Evolutionary conservation across 2,797 vertebrate genomes (phyloP), one percentile per base, ranked within the genome.

Genomic region (Mallotus villosus): DNA sequence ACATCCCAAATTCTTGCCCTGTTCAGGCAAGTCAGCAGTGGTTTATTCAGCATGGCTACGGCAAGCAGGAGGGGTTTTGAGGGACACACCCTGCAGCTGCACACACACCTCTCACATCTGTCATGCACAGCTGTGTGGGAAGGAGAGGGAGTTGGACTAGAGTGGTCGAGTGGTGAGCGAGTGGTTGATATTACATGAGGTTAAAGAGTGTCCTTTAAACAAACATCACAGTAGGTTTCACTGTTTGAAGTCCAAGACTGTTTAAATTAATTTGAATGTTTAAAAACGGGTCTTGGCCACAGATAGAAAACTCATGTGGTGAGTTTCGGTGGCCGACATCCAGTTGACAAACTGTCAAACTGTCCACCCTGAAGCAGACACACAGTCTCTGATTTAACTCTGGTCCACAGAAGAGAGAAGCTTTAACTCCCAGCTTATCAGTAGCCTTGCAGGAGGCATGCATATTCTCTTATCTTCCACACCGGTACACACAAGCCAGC

Each of bases 1-100:
- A 55, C 76, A 53, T 83, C 63, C 70, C 78, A 81, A 84, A 81
- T 80, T 82, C 84, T 80, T 71, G 80, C 74, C 67, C 5, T 74
- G 81, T 74, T 79, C 61, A 68, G 63, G 66, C 75, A 41, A 75
- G 81, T 73, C 65, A 9, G 49, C 58, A 60, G 63, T 17, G n/a
- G 32, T 11, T 11, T 22, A 67, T 51, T 21, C 80, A 32, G 51
- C 71, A 67, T 77, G 34, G 24, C 70, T 32, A 46, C 19, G 32
- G 63, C 58, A 46, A 78, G 63, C 55, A 60, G 53, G 27, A 27
- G 25, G 16, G 67, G 51, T 68, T 21, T 24, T 14, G 51, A 16
- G 29, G 61, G 71, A 46, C 64, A 55, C 67, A 32, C 67, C 37
- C n/a, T 61, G 57, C 41, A 46, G 41, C 41, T 19, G 29, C 19